These are phyloP conservation scores for Pomatostomus ruficeps DNA, from an alignment of 2,113 vertebrate genomes.

Conservation along the genomic window DNA sequence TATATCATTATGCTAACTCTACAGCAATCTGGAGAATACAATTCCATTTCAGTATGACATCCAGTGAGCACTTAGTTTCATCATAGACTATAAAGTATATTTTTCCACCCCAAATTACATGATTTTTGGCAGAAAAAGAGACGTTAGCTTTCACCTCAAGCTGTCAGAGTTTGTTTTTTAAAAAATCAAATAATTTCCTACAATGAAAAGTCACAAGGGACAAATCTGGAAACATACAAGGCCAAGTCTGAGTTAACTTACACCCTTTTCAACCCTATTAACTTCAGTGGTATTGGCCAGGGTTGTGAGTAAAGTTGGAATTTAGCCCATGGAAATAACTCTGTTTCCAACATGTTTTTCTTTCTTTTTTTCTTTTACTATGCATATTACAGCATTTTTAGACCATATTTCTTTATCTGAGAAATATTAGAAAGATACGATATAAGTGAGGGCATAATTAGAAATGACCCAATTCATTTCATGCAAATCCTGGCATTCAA, in stretches of 20 bases:
- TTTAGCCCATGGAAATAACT: background rate
- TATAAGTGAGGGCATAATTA: background rate
- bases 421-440: background rate
- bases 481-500: background rate
- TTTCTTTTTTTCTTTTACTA: background rate
- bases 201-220: background rate
- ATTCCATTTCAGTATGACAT: conserved; percentile 2
- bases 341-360: background rate
- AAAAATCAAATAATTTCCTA: background rate
- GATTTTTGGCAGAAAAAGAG: conserved; percentile 30
- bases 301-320: background rate
- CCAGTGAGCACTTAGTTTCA: conserved; percentile 1
- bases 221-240: background rate
- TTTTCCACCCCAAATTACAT: background rate
- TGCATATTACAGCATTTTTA: background rate
- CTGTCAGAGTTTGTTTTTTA: conserved; percentile 36
- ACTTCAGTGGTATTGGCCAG: background rate
- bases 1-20: conserved; percentile 27
- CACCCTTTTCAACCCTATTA: background rate
- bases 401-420: background rate
- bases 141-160: conserved; percentile 1
- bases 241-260: conserved; percentile 9
- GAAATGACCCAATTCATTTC: background rate
- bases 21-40: conserved; percentile 25
- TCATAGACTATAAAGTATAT: background rate